These are phyloP conservation scores for Liparis tanakae DNA, from an alignment of 2,797 vertebrate species.

Conservation along the genomic window DNA sequence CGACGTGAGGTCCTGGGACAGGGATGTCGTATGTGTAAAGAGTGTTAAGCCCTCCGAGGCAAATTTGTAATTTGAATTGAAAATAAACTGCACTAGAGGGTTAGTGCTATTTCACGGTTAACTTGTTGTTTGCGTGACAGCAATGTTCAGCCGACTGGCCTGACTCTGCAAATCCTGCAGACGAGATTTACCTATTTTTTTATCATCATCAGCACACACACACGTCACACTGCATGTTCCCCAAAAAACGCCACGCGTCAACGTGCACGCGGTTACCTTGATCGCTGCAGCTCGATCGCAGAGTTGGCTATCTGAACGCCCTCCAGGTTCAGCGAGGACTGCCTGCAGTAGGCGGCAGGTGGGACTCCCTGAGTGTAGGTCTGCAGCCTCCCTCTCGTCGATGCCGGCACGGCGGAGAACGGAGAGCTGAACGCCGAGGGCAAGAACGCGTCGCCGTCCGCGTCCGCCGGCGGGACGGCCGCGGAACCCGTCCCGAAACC, in stretches of 20 bases:
- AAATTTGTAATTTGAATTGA: no score
- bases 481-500: conserved; percentile 64
- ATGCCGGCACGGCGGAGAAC: conserved; percentile 79
- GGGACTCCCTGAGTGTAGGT: conserved; percentile 95
- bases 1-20: no score
- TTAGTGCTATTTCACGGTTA: no score
- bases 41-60: no score
- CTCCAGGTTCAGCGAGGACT: conserved; percentile 85
- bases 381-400: conserved; percentile 90
- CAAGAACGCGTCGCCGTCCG: conserved; percentile 82
- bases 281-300: conserved; percentile 91
- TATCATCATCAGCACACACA: not conserved
- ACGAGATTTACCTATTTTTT: not conserved
- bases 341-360: conserved; percentile 86
- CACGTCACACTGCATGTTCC: conserved; percentile 5
- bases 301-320: conserved; percentile 84
- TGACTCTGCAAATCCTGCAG: conserved; percentile 37
- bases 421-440: conserved; percentile 80
- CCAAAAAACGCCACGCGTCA: conserved; percentile 8
- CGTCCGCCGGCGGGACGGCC: conserved; percentile 55
- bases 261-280: conserved; percentile 83
- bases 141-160: conserved; percentile 13
- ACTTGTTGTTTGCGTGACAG: conserved; percentile 1
- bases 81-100: not conserved
- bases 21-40: no score